Base-by-base conservation (phyloP, 2,113 vertebrate species). In the Pyxicephalus adspersus region DNA sequence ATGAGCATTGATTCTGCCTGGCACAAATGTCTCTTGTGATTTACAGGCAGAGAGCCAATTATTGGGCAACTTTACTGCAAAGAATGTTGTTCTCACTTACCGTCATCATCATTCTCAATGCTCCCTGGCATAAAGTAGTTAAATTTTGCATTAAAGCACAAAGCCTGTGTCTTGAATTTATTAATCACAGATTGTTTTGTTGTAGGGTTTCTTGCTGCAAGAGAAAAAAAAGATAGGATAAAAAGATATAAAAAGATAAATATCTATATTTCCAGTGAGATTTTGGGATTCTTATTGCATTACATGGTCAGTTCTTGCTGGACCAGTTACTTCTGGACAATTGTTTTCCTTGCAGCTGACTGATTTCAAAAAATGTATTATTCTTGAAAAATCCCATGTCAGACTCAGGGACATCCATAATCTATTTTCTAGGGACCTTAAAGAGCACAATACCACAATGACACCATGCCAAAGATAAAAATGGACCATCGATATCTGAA, bases 101-200 rank as follows among this genome's bases (percentile, higher is more conserved):
- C 76, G 7, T 66, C 19, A 29, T 63, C 67, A 16, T 26, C 29
- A 5, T 18, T 7, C n/a, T 15, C 7, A 26, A 34, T 72, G 23
- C 57, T 73, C 18, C 58, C 78, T 22, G 78, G 58, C 54, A 73
- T 72, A n/a, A 72, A 51, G 25, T 81, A 81, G 31, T 23, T 54
- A 54, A 64, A 71, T 1, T 64, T 64, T 31, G 58, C 31, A 54
- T 81, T 58, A 54, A 73, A 72, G 68, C 78, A 81, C 20, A 38
- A 2, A 16, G 78, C 26, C 26, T 73, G 78, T 16, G 26, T 11
- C 65, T 73, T 38, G 23, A 81, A 81, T 64, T 54, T 58, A 2
- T 81, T 17, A 19, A 81, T 28, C 0, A 28, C 17, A 17, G 68
- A 81, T 15, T 73, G 25, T 26, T 16, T 25, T 29, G 57, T 45